Base-by-base conservation (phyloP, 2,797 vertebrate species). In the Rhadinocentrus ornatus region DNA sequence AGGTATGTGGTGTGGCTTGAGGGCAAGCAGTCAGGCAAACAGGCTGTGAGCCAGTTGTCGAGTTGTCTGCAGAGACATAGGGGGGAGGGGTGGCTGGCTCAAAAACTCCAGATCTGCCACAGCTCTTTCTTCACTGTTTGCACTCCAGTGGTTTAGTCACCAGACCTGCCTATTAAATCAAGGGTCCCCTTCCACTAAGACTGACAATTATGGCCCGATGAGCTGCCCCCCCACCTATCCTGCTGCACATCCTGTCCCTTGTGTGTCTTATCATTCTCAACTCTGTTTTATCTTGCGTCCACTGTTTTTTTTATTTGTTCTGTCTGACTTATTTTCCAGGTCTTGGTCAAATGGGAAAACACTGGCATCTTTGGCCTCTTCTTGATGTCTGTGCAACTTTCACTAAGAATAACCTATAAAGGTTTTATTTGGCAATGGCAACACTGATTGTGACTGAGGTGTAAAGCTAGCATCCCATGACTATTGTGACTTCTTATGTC, bases 101-200 rank as follows among this genome's bases (percentile, higher is more conserved):
- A 86, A 87, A 87, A 91, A 88, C 90, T 91, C 83, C 72, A 74
- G 90, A 88, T 87, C 83, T 71, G 69, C 86, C 89, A 80, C 89
- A 83, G 71, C 77, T 82, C 81, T 91, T 92, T 93, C 89, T 84
- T 89, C 87, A 70, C 88, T 87, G 91, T 93, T 94, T 92, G 91
- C 91, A 91, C 91, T 93, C 88, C 87, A 89, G 88, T 90, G 89
- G 90, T 90, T 93, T 88, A 91, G 92, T 92, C 92, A 93, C 91
- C 90, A 89, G 90, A 86, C 89, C 86, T 82, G 86, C 88, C 91
- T 91, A 88, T 94, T 93, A 93, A 94, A 92, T 91, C 91, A 93
- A 93, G 90, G 90, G 77, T 88, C 92, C 86, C 89, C 87, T 89
- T 86, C 74, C 78, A 93, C 90, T 92, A 93, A 92, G 85, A 93